Conservation (phyloP, 2,113 vertebrate genomes). For the Leptobrachium ailaonicum region DNA sequence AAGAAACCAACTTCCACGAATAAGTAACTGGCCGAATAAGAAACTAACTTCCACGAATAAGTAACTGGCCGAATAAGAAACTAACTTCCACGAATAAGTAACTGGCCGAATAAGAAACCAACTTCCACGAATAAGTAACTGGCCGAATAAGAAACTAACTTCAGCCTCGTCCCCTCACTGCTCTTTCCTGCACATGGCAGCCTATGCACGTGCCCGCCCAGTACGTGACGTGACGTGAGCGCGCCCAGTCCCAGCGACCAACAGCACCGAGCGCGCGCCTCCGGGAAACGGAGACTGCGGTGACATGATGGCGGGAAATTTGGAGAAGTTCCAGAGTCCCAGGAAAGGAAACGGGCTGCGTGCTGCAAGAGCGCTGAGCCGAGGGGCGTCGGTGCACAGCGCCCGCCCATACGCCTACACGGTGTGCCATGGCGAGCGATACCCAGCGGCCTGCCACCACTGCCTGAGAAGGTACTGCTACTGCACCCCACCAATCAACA, state of each 20-base stretch:
- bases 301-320: slow-evolving; percentile 60
- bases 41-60: too few species aligned
- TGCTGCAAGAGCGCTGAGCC: slow-evolving; percentile 51
- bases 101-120: too few species aligned
- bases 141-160: too few species aligned
- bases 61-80: too few species aligned
- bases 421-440: slow-evolving; percentile 61
- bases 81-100: too few species aligned
- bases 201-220: background rate
- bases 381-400: slow-evolving; percentile 68
- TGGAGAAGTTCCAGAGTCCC: slow-evolving; percentile 76
- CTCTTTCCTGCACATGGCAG: too few species aligned
- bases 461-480: slow-evolving; percentile 81
- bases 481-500: background rate
- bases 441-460: slow-evolving; percentile 72
- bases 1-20: too few species aligned
- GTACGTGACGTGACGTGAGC: background rate
- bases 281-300: background rate
- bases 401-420: slow-evolving; percentile 76
- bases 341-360: slow-evolving; percentile 80
- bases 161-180: too few species aligned
- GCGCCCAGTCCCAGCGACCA: background rate
- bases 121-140: too few species aligned
- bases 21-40: too few species aligned
- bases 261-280: background rate